Evolutionary conservation across 2,888 invertebrate genomes (phyloP).

Genomic region (Drosophila acutilabella): DNA sequence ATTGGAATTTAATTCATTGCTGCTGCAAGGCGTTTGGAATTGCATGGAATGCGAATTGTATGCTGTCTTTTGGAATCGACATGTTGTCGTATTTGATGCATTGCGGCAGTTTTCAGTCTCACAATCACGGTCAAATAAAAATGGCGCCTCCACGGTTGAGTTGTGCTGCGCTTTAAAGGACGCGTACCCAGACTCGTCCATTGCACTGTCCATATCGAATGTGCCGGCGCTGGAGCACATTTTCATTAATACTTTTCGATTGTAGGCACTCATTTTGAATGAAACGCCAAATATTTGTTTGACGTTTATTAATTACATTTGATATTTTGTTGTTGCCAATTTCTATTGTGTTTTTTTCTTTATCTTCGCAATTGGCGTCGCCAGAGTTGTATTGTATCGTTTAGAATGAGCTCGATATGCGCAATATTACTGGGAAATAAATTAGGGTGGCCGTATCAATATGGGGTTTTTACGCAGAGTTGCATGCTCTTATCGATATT

Average conservation of each 20-base stretch:
- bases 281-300: constrained; percentile 24
- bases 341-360: constrained; percentile 16
- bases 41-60: constrained; percentile 30
- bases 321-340: constrained; percentile 29
- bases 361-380: constrained; percentile 51
- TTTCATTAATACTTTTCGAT: constrained; percentile 48
- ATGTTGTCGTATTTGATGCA: constrained; percentile 47
- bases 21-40: constrained; percentile 57
- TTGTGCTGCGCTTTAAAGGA: constrained; percentile 67
- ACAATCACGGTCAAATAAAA: constrained; percentile 58
- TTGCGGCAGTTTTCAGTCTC: constrained; percentile 69
- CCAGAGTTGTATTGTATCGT: too few species aligned
- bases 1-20: constrained; percentile 8
- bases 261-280: constrained; percentile 64
- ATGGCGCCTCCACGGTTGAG: constrained; percentile 75
- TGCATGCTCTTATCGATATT: too few species aligned
- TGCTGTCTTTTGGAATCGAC: constrained; percentile 14
- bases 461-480: too few species aligned
- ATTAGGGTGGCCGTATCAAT: too few species aligned
- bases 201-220: constrained; percentile 48
- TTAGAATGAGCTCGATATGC: too few species aligned
- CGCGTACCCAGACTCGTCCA: constrained; percentile 73
- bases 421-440: too few species aligned
- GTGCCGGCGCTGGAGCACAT: constrained; percentile 27
- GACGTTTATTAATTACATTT: constrained; percentile 49